Base-by-base conservation (phyloP, 1,140 invertebrate species). In the Apolygus lucorum region DNA sequence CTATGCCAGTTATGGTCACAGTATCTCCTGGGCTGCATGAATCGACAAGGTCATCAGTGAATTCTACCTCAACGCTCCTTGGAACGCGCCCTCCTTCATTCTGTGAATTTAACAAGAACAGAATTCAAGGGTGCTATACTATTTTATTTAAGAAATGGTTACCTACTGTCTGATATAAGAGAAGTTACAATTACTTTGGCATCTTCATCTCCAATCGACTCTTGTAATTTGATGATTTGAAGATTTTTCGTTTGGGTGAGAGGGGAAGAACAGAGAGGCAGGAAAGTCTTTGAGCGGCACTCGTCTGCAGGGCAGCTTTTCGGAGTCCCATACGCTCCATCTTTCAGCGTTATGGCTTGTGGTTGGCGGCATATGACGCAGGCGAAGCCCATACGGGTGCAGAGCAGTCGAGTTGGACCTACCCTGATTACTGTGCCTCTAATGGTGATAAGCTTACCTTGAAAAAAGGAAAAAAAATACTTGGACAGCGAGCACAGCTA, bases 11-110 rank as follows among this genome's bases (percentile, higher is more conserved):
- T 11, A 98, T 80, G 21, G 88, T 90, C 0, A 97, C 84, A 75
- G 92, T 86, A 82, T 97, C 93, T 8, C 95, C 96, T 26, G 94
- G 91, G 71, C 89, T 85, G 75, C 93, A 93, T 21, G 82, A 82
- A 74, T 92, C 89, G n/a, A 95, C 90, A 59, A 97, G 81, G 82
- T 96, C 91, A 74, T 90, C 86, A 26, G 86, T 84, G 25, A 98
- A 79, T 79, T 95, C 92, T 77, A 94, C 89, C 78, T 97, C 93
- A 34, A 96, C 81, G 71, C 88, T 90, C 74, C 90, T 80, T n/a
- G 93, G 93, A 73, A 94, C 88, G 72, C 89, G 83, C 24, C 91
- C 92, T 73, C 82, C 84, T 74, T 88, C 84, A 70, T 84, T 83
- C 85, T 87, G 73, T 68, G 80, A 73, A 52, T 42, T 42, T 42